Percentiles rank a stretch among this genome's conserved stretches.
phyloP scores from a whole-genome alignment of 2,113 vertebrate species.

The Megaceryle torquata region DNA sequence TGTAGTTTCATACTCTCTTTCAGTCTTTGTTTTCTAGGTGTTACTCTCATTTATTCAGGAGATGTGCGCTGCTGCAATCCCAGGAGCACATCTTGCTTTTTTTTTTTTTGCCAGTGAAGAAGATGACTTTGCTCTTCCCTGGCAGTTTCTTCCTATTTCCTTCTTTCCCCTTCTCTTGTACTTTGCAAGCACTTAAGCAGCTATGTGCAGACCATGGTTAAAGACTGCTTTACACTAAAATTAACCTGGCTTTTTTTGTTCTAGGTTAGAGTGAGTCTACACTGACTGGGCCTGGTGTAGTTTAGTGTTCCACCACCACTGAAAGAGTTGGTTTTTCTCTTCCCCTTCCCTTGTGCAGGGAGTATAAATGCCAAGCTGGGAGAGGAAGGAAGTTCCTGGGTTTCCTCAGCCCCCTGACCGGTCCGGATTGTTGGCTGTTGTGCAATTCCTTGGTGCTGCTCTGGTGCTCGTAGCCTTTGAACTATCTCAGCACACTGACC shows the following conservation, averaged over 20 bases:
- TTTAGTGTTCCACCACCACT: not conserved
- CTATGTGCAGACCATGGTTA: not conserved
- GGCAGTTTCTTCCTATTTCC: not conserved
- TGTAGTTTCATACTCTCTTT: not conserved
- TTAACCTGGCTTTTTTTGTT: not conserved
- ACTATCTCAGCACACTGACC: not conserved
- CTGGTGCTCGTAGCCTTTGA: not conserved
- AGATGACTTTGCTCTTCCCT: not conserved
- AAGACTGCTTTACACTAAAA: not conserved
- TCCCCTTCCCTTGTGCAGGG: not conserved
- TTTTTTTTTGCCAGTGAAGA: not conserved
- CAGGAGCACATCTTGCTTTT: not conserved
- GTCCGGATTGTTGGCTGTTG: not conserved
- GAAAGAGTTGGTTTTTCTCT: not conserved
- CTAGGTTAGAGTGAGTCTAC: not conserved
- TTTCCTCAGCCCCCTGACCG: not conserved
- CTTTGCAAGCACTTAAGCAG: not conserved
- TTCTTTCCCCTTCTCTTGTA: not conserved
- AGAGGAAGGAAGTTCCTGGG: not conserved
- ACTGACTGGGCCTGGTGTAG: not conserved
- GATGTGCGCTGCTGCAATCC: not conserved
- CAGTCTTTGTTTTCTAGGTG: not conserved
- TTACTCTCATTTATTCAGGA: not conserved
- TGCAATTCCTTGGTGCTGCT: not conserved
- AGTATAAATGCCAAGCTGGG: not conserved